Evolutionary conservation across 2,797 vertebrate genomes (phyloP), one percentile per base, ranked within the genome.

Genomic region (Chaunax sp.): DNA sequence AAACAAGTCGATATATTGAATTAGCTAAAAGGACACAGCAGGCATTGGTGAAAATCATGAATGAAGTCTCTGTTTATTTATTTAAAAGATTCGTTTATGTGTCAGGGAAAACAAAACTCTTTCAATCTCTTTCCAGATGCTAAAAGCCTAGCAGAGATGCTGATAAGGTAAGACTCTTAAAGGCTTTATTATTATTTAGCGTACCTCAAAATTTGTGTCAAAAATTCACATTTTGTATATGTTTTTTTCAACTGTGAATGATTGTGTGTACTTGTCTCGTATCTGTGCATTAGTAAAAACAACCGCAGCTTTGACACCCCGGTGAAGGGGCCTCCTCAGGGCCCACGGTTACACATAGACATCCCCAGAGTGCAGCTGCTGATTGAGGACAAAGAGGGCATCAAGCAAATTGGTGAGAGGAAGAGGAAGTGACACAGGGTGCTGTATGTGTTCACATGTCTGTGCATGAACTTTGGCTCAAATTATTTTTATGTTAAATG

Each of bases 221-320:
- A 12, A 64, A 57, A 54, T 40, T 11, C 12, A 46, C 9, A 45
- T 50, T 60, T 46, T 20, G 11, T 35, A 53, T 69, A 54, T 26
- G 47, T 72, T 54, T 57, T 57, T 30, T 44, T 20, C 4, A 67
- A 74, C 14, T 2, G 2, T 67, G 35, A 75, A 28, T 77, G 54
- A 77, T 33, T 68, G 10, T 80, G 52, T 79, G 28, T 80, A 59
- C 54, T 53, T 10, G 15, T 83, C 41, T 83, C 68, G 49, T 73
- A 47, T 49, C 2, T 35, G 26, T 76, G 44, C 90, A 88, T 83
- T 91, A 99, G 97, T 92, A 99, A 99, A 94, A 99, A 98, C 86
- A 98, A 99, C 91, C 95, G 98, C 83, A 99, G 97, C 89, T 98
- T 98, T 70, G 97, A 99, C 92, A 99, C 97, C 5, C 98, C 98